Evolutionary conservation across 2,113 vertebrate genomes (phyloP).

Genomic region (Columbina picui): DNA sequence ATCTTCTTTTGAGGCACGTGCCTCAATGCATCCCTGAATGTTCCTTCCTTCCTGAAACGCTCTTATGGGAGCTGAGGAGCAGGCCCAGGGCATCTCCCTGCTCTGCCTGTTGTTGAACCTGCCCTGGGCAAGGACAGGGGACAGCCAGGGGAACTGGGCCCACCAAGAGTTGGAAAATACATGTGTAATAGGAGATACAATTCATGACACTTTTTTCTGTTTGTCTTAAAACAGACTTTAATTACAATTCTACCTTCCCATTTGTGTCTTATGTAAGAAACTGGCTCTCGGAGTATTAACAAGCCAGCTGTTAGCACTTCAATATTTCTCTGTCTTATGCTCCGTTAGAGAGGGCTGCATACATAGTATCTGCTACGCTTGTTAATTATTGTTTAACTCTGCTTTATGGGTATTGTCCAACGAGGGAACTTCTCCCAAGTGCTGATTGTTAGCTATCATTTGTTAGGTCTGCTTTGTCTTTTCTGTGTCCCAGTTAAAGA

Average conservation of each 20-base stretch:
- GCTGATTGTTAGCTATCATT: background rate
- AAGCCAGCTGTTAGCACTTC: constrained; percentile 64
- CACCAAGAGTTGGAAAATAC: background rate
- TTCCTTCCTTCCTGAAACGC: rapidly evolving
- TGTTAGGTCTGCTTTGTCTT: background rate
- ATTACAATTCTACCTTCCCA: constrained; percentile 31
- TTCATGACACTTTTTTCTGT: background rate
- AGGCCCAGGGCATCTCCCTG: rapidly evolving
- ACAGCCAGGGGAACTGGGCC: background rate
- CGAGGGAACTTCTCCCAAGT: background rate
- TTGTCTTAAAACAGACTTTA: constrained; percentile 10
- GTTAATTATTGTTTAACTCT: constrained; percentile 59
- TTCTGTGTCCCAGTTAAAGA: background rate
- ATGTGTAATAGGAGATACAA: background rate
- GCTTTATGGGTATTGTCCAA: background rate
- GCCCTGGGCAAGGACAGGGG: background rate
- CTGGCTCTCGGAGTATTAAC: constrained; percentile 38
- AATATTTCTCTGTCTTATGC: constrained; percentile 57
- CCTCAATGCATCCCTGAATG: background rate
- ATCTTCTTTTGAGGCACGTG: rapidly evolving
- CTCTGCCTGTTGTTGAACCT: background rate
- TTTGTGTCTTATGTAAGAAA: constrained; percentile 42
- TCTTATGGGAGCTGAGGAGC: too few relatives aligned
- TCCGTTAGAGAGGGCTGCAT: constrained; percentile 32
- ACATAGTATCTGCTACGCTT: constrained; percentile 39